Evolutionary conservation across 2,888 invertebrate genomes (phyloP).

Genomic region (Peribatodes rhomboidaria): DNA sequence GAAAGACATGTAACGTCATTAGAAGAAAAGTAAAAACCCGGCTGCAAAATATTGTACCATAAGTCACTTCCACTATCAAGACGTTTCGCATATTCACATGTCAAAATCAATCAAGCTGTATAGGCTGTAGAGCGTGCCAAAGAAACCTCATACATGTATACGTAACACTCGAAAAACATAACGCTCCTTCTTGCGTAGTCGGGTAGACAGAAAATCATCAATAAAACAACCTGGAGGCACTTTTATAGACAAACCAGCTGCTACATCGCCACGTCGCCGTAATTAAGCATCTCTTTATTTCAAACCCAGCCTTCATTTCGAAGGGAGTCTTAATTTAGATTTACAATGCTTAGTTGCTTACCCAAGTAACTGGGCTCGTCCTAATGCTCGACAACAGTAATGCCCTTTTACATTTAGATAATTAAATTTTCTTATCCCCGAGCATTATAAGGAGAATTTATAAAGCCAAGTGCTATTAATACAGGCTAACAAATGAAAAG

Average conservation of each 20-base stretch:
- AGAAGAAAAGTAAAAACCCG: too few species aligned
- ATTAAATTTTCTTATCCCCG: constrained; percentile 44
- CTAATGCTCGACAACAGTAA: constrained; percentile 40
- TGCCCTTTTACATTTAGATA: constrained; percentile 43
- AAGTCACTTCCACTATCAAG: too few species aligned
- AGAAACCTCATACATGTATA: too few species aligned
- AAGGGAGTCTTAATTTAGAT: constrained; percentile 42
- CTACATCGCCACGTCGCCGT: constrained; percentile 15
- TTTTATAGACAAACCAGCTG: constrained; percentile 21
- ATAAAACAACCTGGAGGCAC: constrained; percentile 16
- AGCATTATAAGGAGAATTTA: constrained; percentile 36
- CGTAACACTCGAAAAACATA: too few species aligned
- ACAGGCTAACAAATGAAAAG: constrained; percentile 34
- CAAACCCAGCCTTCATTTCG: constrained; percentile 34
- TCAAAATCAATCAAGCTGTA: too few species aligned
- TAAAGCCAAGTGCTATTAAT: constrained; percentile 35
- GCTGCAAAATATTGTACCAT: too few species aligned
- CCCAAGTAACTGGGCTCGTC: constrained; percentile 42
- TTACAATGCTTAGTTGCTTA: constrained; percentile 42
- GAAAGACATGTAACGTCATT: too few species aligned
- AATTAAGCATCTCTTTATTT: constrained; percentile 30
- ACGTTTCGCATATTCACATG: too few species aligned
- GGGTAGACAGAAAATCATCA: constrained; percentile 25
- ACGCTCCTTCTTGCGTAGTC: too few species aligned
- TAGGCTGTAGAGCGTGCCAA: too few species aligned